Evolutionary conservation across 2,888 invertebrate genomes (phyloP).

Genomic region (Folsomia candida): DNA sequence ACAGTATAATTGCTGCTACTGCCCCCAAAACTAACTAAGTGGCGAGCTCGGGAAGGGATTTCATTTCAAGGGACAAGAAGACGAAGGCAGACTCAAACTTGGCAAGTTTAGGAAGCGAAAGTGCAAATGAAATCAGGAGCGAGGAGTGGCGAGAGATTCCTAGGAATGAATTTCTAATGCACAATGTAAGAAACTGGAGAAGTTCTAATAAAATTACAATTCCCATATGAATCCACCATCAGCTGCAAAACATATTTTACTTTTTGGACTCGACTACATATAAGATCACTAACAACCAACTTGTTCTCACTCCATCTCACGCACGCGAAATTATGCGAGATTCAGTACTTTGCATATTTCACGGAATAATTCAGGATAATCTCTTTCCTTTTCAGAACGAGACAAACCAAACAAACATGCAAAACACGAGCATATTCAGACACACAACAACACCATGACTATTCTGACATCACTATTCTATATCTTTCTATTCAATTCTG

Average conservation of each 20-base stretch:
- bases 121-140: constrained; percentile 30
- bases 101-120: too few relatives aligned
- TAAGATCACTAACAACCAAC: neutral
- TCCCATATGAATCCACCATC: constrained; percentile 25
- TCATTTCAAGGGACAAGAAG: too few relatives aligned
- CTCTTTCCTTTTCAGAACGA: neutral
- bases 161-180: constrained; percentile 34
- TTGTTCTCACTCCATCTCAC: neutral
- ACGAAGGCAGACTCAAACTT: too few relatives aligned
- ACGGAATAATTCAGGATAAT: neutral
- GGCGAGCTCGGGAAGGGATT: too few relatives aligned
- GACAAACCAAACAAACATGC: neutral
- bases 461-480: too few relatives aligned
- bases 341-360: neutral
- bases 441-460: too few relatives aligned
- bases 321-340: neutral
- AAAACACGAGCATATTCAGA: neutral
- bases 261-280: too few relatives aligned
- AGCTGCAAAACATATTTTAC: too few relatives aligned
- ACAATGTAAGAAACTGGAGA: constrained; percentile 2
- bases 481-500: too few relatives aligned
- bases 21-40: too few relatives aligned
- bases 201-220: constrained; percentile 36
- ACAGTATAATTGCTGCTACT: too few relatives aligned
- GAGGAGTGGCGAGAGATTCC: constrained; percentile 15